phyloP scores from a whole-genome alignment of 2,113 vertebrate genomes.

The Motacilla tschutschensis region DNA sequence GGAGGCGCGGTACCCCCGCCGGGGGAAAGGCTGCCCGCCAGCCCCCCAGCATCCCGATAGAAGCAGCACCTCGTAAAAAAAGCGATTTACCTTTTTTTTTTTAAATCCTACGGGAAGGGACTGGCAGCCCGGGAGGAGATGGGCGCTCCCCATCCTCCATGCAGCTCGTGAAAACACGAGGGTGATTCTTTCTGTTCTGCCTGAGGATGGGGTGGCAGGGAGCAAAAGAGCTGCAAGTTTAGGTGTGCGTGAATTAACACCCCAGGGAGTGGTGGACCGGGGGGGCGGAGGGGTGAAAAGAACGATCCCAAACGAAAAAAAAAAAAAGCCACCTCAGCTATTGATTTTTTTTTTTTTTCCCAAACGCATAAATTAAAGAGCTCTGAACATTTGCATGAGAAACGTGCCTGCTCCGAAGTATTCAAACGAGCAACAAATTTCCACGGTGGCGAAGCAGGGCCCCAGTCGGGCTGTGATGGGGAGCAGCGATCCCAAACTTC shows the following conservation, averaged over 20 bases:
- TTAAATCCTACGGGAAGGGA: neutral
- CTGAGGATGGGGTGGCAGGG: neutral
- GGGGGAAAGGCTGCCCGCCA: neutral
- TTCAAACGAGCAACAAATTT: conserved; percentile 18
- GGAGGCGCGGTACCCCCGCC: neutral
- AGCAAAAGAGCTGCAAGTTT: neutral
- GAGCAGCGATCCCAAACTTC: conserved; percentile 51
- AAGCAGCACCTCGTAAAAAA: neutral
- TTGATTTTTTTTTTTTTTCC: neutral
- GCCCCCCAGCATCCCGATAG: neutral
- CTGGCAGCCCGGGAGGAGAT: neutral
- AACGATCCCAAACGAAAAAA: neutral
- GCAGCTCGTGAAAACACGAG: neutral
- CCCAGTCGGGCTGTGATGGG: neutral
- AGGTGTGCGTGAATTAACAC: neutral
- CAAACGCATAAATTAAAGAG: neutral
- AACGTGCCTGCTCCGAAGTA: neutral
- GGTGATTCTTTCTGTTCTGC: neutral
- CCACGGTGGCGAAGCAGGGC: neutral
- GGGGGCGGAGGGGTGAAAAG: accelerated
- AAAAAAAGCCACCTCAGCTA: neutral
- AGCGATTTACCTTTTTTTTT: neutral
- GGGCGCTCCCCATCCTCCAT: neutral
- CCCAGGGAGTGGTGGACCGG: too few species aligned
- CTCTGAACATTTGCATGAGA: neutral